Evolutionary conservation across 2,113 vertebrate genomes (phyloP).

Genomic region (rat (Rattus norvegicus)): DNA sequence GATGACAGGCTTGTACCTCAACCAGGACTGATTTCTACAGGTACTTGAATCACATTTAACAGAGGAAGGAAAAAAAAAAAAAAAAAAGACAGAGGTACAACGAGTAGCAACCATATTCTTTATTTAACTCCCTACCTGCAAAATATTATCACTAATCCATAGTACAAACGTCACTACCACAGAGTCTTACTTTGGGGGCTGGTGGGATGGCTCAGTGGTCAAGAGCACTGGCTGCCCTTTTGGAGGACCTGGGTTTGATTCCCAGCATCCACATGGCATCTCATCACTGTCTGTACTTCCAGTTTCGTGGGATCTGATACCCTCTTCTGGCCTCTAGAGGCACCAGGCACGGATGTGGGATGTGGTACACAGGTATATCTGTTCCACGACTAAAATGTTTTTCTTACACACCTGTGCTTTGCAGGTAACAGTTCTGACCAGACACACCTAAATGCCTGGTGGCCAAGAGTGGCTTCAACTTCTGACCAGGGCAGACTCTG

Average conservation of each 20-base stretch:
- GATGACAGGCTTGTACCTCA: not conserved
- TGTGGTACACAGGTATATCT: not conserved
- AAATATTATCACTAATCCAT: not conserved
- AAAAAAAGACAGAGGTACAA: not conserved
- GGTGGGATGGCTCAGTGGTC: not conserved
- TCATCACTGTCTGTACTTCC: not conserved
- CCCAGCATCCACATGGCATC: not conserved
- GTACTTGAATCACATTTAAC: not conserved
- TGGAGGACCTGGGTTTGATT: not conserved
- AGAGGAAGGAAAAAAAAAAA: not conserved
- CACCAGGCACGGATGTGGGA: not conserved
- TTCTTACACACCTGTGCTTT: too few relatives aligned
- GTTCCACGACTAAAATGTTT: not conserved
- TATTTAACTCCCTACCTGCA: not conserved
- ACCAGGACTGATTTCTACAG: not conserved
- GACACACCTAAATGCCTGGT: fast-evolving
- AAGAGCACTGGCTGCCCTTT: not conserved
- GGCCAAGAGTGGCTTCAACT: not conserved
- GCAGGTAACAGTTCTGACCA: fast-evolving
- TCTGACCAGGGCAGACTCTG: not conserved
- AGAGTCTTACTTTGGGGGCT: not conserved
- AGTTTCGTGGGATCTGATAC: not conserved
- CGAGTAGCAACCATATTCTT: not conserved
- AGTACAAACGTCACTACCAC: not conserved
- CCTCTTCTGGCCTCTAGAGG: not conserved